Percentiles rank a stretch among this genome's conserved stretches.
phyloP scores from a whole-genome alignment of 2,888 invertebrate species.

The Phymatocera aterrima region DNA sequence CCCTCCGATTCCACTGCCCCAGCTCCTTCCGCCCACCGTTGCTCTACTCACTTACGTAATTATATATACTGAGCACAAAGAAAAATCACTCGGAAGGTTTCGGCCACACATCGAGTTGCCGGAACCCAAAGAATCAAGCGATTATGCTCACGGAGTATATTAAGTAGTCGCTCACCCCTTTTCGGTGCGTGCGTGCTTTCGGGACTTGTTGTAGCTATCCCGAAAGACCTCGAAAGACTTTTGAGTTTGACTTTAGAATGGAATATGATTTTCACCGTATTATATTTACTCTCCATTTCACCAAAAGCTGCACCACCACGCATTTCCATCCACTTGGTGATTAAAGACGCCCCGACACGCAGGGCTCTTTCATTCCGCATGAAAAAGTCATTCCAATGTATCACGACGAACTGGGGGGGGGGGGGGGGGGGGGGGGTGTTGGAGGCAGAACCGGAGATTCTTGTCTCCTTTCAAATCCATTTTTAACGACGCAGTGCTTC shows the following conservation, averaged over 20 bases:
- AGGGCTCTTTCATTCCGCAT: conserved; percentile 35
- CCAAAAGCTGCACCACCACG: conserved; percentile 1
- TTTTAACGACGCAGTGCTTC: conserved; percentile 32
- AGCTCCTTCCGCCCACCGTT: not conserved
- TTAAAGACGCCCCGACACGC: conserved; percentile 38
- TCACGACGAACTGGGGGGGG: too few relatives aligned
- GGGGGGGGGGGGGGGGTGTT: too few relatives aligned
- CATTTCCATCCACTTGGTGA: conserved; percentile 3
- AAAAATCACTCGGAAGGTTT: conserved; percentile 11
- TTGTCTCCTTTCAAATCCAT: conserved; percentile 41
- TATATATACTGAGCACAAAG: conserved; percentile 15
- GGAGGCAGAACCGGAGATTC: conserved; percentile 12
- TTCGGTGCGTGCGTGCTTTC: conserved; percentile 3
- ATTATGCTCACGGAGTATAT: conserved; percentile 58
- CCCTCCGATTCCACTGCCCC: not conserved
- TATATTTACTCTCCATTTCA: conserved; percentile 29
- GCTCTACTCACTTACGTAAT: conserved; percentile 16
- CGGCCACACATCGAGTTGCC: conserved; percentile 70
- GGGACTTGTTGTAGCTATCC: too few relatives aligned
- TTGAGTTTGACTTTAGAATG: not conserved
- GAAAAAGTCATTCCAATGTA: conserved; percentile 45
- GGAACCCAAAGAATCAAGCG: conserved; percentile 69
- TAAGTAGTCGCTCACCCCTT: conserved; percentile 5
- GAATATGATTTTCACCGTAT: not conserved
- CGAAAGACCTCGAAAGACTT: too few relatives aligned